These are phyloP conservation scores for Clarias magur DNA, from an alignment of 2,113 vertebrate genomes.

Conservation along the genomic window DNA sequence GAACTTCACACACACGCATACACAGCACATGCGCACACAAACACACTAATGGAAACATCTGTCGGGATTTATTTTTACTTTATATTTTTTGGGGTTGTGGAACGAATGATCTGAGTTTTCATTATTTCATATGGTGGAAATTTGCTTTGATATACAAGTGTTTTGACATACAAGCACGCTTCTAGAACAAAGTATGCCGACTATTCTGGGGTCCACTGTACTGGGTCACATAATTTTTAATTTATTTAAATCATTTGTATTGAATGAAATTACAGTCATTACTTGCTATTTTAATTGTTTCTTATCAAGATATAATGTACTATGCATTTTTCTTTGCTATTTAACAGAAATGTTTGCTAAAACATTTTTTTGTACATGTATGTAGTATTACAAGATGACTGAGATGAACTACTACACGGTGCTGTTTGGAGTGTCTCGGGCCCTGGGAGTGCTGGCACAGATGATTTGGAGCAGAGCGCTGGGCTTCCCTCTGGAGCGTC, in stretches of 20 bases:
- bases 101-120: no score
- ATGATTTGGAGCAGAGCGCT: constrained; percentile 94
- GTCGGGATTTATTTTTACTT: no score
- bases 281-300: background rate
- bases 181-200: no score
- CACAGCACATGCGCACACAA: no score
- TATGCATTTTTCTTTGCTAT: background rate
- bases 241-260: background rate
- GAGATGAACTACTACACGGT: constrained; percentile 99
- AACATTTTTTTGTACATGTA: constrained; percentile 2
- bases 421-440: constrained; percentile 92
- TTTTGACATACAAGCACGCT: no score
- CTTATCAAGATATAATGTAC: background rate
- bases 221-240: background rate
- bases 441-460: constrained; percentile 89
- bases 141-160: no score
- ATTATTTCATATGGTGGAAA: no score
- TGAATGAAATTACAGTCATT: background rate
- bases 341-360: background rate
- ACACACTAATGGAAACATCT: no score
- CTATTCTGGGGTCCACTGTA: background rate
- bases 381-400: constrained; percentile 92
- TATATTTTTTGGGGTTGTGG: no score
- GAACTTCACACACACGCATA: no score
- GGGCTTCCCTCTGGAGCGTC: constrained; percentile 92